phyloP scores from a whole-genome alignment of 2,797 vertebrate genomes.

The Glossophaga mutica region DNA sequence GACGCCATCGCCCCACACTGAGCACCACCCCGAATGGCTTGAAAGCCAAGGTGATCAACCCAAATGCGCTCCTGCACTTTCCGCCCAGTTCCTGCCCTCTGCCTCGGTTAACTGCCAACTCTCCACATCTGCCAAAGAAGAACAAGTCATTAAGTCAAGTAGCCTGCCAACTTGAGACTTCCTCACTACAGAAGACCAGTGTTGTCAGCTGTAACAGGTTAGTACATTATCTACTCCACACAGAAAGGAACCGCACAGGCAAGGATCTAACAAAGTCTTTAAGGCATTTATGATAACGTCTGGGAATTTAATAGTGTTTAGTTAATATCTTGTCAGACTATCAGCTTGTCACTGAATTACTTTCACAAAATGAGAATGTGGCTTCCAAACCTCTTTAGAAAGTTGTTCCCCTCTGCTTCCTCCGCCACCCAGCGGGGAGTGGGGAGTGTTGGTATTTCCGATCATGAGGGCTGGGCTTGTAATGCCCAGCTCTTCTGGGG shows the following conservation, averaged over 20 bases:
- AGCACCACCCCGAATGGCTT: not conserved
- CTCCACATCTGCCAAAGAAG: not conserved
- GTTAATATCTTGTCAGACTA: constrained; percentile 32
- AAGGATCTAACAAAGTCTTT: constrained; percentile 67
- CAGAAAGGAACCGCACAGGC: constrained; percentile 16
- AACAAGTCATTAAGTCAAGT: not conserved
- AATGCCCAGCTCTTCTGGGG: not conserved
- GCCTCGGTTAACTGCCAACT: not conserved
- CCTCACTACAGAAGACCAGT: not conserved
- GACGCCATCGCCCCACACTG: constrained; percentile 30
- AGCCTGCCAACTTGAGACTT: not conserved
- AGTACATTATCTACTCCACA: not conserved
- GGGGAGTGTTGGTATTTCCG: not conserved
- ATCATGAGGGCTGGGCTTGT: not conserved
- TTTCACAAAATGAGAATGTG: constrained; percentile 22
- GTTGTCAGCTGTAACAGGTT: not conserved
- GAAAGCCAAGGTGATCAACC: not conserved
- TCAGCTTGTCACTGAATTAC: constrained; percentile 6
- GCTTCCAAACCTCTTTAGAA: not conserved
- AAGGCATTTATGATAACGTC: constrained; percentile 74
- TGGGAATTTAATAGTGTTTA: constrained; percentile 39
- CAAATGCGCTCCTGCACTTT: not conserved
- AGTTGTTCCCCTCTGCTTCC: not conserved
- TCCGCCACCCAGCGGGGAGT: not conserved
- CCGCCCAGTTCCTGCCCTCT: not conserved